Conservation (phyloP, 1,140 invertebrate genomes). For the Heliconius congener region DNA sequence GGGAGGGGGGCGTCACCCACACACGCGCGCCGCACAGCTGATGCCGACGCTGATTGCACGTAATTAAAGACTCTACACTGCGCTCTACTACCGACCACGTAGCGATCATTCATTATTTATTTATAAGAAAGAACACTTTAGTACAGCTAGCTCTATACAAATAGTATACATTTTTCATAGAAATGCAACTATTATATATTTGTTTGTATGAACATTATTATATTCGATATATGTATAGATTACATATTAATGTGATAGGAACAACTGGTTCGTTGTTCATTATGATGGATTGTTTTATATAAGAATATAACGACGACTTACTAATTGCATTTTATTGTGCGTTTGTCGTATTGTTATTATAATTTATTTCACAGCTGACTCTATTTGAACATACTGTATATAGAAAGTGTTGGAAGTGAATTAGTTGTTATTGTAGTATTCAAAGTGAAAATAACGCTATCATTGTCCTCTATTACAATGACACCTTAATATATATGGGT, state of each 20-base stretch:
- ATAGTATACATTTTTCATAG: background rate
- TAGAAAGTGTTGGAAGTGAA: background rate
- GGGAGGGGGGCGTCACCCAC: constrained; percentile 29
- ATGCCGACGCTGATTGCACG: constrained; percentile 34
- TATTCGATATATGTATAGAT: background rate
- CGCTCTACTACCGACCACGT: constrained; percentile 8
- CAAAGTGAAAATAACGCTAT: too few species aligned
- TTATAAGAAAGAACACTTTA: constrained; percentile 2
- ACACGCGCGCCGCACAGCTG: constrained; percentile 41
- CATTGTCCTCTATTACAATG: too few species aligned
- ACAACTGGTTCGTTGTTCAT: background rate
- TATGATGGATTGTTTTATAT: background rate
- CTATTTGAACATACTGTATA: background rate
- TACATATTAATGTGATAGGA: background rate
- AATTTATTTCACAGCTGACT: constrained; percentile 11
- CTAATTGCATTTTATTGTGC: constrained; percentile 8
- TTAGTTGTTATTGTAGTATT: background rate
- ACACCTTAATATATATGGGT: too few species aligned
- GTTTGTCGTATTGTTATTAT: background rate
- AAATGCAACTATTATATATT: background rate
- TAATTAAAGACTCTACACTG: constrained; percentile 40
- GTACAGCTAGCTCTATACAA: background rate
- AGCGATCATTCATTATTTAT: constrained; percentile 10
- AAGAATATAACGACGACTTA: background rate
- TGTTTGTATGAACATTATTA: background rate